Evolutionary conservation across 2,888 invertebrate species (phyloP).

Genomic region (Brenthis ino): DNA sequence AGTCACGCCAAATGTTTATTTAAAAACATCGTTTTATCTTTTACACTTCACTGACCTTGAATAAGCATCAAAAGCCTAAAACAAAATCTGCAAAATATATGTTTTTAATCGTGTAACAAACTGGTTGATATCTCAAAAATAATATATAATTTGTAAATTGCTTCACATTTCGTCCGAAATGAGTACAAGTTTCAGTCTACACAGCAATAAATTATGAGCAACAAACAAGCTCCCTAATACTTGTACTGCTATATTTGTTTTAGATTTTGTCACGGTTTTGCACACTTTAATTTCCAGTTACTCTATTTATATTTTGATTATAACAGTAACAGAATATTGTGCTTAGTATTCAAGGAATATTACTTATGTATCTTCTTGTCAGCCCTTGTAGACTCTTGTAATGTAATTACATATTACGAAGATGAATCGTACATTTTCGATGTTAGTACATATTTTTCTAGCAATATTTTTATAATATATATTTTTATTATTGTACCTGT

Average conservation of each 20-base stretch:
- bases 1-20: constrained; percentile 9
- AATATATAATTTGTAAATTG: constrained; percentile 14
- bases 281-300: not conserved
- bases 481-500: too few relatives aligned
- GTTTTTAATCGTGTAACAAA: constrained; percentile 19
- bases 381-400: too few relatives aligned
- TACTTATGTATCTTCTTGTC: too few relatives aligned
- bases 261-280: not conserved
- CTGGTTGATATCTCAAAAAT: constrained; percentile 15
- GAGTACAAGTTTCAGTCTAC: constrained; percentile 8
- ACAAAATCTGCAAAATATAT: constrained; percentile 15
- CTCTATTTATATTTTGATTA: too few relatives aligned
- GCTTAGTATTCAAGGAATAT: too few relatives aligned
- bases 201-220: constrained; percentile 61
- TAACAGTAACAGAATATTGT: too few relatives aligned
- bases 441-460: too few relatives aligned
- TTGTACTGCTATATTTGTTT: constrained; percentile 25
- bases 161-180: constrained; percentile 27
- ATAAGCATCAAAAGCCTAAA: constrained; percentile 7
- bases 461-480: too few relatives aligned
- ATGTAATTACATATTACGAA: too few relatives aligned
- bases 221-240: constrained; percentile 61
- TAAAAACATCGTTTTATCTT: constrained; percentile 19
- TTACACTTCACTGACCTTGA: constrained; percentile 12
- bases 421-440: too few relatives aligned